These are phyloP conservation scores for Diabrotica undecimpunctata DNA, from an alignment of 1,140 invertebrate genomes.

Conservation along the genomic window DNA sequence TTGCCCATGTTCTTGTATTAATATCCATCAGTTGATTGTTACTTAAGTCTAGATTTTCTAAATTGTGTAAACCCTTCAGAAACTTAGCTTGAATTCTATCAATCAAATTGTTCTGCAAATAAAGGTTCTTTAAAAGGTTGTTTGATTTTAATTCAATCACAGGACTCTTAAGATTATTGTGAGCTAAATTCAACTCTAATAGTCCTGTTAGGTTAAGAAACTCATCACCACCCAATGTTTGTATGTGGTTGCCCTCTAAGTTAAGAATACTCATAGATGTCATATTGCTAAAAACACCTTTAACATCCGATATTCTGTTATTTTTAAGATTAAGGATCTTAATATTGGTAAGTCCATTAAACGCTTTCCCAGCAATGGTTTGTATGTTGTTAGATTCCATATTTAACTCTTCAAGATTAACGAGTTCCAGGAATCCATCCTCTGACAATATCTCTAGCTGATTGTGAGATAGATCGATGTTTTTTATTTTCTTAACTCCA, in stretches of 20 bases:
- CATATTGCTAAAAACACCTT: slow-evolving; percentile 54
- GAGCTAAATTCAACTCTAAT: slow-evolving; percentile 31
- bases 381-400: slow-evolving; percentile 58
- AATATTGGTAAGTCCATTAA: slow-evolving; percentile 54
- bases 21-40: slow-evolving; percentile 32
- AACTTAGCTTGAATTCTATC: slow-evolving; percentile 47
- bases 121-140: slow-evolving; percentile 30
- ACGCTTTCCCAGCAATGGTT: slow-evolving; percentile 56
- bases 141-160: slow-evolving; percentile 27
- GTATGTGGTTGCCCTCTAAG: slow-evolving; percentile 38
- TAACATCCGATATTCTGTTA: slow-evolving; percentile 50
- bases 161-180: slow-evolving; percentile 33
- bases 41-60: slow-evolving; percentile 39
- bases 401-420: slow-evolving; percentile 51
- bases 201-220: slow-evolving; percentile 36
- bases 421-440: slow-evolving; percentile 39
- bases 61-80: slow-evolving; percentile 29
- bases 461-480: slow-evolving; percentile 38
- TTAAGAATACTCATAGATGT: slow-evolving; percentile 53
- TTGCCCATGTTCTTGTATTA: slow-evolving; percentile 19
- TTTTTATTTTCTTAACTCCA: slow-evolving; percentile 38
- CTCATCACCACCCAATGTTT: slow-evolving; percentile 25
- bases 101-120: slow-evolving; percentile 46
- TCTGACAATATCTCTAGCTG: slow-evolving; percentile 34
- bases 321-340: slow-evolving; percentile 47